A percentile compares a stretch with the other conserved stretches of the same genome.
Conservation (phyloP, 2,797 vertebrate species). For the Manis pentadactyla region DNA sequence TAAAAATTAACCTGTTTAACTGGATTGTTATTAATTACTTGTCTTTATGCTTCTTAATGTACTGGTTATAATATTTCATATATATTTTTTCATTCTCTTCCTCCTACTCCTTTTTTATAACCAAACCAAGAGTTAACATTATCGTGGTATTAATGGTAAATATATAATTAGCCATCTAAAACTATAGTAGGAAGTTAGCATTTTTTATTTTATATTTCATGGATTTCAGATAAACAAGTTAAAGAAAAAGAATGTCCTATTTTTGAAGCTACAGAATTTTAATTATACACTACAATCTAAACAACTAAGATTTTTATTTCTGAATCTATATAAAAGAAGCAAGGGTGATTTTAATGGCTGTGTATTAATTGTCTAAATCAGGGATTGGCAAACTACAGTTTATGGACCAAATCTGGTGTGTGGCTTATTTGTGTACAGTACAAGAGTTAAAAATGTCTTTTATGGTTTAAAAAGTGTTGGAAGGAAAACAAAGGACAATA, state of each 20-base stretch:
- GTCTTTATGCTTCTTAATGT: background rate
- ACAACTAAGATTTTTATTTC: background rate
- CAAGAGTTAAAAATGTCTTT: slow-evolving; percentile 34
- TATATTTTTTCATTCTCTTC: background rate
- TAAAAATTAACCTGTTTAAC: background rate
- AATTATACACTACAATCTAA: background rate
- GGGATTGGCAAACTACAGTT: background rate
- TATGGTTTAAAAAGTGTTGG: slow-evolving; percentile 36
- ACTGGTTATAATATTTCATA: background rate
- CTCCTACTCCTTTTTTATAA: background rate
- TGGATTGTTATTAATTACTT: background rate
- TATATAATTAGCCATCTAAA: background rate
- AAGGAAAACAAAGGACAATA: slow-evolving; percentile 26
- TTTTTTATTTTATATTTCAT: background rate
- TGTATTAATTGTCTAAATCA: background rate
- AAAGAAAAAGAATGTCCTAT: background rate
- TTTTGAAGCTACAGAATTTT: background rate
- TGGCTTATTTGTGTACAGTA: slow-evolving; percentile 6
- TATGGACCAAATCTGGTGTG: background rate
- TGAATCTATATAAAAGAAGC: background rate
- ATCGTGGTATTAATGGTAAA: background rate
- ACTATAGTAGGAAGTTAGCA: background rate
- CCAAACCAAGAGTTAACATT: slow-evolving; percentile 24
- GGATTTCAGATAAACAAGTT: slow-evolving; percentile 37
- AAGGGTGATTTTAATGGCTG: background rate